Conservation (phyloP, 1,140 invertebrate genomes). For the Bombus affinis region DNA sequence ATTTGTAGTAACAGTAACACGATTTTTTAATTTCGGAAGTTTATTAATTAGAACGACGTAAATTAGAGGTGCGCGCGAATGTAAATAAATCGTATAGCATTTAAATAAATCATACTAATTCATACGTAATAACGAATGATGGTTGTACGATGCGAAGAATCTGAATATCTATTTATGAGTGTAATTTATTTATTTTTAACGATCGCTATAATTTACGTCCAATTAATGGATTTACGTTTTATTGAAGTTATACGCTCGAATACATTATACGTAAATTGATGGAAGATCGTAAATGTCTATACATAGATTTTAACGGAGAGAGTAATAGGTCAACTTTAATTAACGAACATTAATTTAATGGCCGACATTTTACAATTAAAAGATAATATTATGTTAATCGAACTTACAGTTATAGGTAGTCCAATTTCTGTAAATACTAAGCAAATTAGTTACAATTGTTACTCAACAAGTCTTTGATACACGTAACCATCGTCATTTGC, state of each 20-base stretch:
- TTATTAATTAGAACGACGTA: too few relatives aligned
- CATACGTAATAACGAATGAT: background rate
- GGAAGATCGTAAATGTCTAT: background rate
- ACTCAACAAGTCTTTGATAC: background rate
- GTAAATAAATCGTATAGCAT: too few relatives aligned
- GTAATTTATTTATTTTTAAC: background rate
- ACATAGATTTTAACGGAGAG: background rate
- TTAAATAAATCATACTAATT: too few relatives aligned
- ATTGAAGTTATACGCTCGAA: background rate
- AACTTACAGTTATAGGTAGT: background rate
- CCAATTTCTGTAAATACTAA: too few relatives aligned
- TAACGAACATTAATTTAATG: background rate
- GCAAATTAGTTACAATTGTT: background rate
- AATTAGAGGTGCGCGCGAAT: too few relatives aligned
- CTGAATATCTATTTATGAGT: background rate
- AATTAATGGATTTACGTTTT: background rate
- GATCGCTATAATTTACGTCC: background rate
- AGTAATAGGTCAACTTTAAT: too few relatives aligned
- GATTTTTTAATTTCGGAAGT: too few relatives aligned
- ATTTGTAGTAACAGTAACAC: too few relatives aligned
- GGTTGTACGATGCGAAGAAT: background rate
- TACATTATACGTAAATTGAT: background rate
- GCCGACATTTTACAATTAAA: background rate
- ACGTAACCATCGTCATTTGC: background rate
- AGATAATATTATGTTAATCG: background rate